Base-by-base conservation (phyloP, 2,888 invertebrate genomes). In the Ethmia dodecea region DNA sequence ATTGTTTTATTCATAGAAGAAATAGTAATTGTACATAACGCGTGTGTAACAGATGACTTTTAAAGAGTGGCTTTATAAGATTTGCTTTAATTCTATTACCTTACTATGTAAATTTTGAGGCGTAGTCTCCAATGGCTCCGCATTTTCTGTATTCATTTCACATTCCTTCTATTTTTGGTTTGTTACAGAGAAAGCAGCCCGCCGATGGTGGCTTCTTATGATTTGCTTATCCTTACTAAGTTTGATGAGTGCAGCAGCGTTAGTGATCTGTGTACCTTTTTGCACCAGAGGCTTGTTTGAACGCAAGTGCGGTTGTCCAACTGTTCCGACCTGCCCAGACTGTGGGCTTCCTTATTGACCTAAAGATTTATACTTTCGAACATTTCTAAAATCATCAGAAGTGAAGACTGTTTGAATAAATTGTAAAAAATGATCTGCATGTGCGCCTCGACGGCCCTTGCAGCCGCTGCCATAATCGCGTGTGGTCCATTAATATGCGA, bases 381-480 rank as follows among this genome's bases (percentile, higher is more conserved):
- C n/a, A n/a, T n/a, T n/a, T n/a, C n/a, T n/a, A n/a, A n/a, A n/a
- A n/a, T n/a, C n/a, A n/a, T n/a, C n/a, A n/a, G n/a, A n/a, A n/a
- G n/a, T n/a, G n/a, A n/a, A n/a, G n/a, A n/a, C n/a, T n/a, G n/a
- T n/a, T n/a, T n/a, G n/a, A n/a, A n/a, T n/a, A n/a, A n/a, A n/a
- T n/a, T n/a, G n/a, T n/a, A 28, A 33, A 52, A 35, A 33, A 69
- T 72, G 72, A 65, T 71, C 56, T 67, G 67, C 42, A 62, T 70
- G 58, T 59, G 60, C 30, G 38, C 48, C 37, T 41, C 45, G 1
- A 67, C 70, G 2, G 71, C 68, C 1, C 0, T 61, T 0, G 27
- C 58, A 9, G 67, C 66, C 8, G 59, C 51, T 0, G 46, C 47
- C 1, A 52, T 55, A 30, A 58, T 71, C 16, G 54, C 55, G 1